Base-by-base conservation (phyloP, 2,113 vertebrate species). In the Alligator sinensis region DNA sequence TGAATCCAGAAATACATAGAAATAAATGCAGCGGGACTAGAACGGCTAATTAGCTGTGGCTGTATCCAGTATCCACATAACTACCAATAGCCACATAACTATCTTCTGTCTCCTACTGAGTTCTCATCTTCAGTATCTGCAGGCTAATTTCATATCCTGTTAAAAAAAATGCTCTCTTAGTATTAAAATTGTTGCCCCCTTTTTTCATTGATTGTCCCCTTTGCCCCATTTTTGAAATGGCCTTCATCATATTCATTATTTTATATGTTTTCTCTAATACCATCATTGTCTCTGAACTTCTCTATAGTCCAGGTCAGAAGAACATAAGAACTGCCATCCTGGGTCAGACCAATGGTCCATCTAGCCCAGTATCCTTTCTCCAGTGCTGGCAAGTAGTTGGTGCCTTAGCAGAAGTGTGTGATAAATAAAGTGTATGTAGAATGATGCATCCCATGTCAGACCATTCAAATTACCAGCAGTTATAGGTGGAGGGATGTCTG, bases 131-230 rank as follows among this genome's bases (percentile, higher is more conserved):
- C 14, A 14, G 84, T 57, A 9, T 55, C 78, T 24, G 0, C 12
- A 18, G 81, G 59, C 47, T n/a, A 84, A 70, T 47, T 3, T 70
- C 38, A 61, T 10, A 3, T 0, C 0, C 1, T 27, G 34, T 11
- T 76, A 2, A 61, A 17, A 64, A 78, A 60, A 72, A n/a, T 24
- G 22, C 82, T 2, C 4, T 62, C 30, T 60, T 22, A 60, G 24
- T 68, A 3, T 88, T 77, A 84, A 38, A 84, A 59, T 90, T 84
- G 38, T 77, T 88, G 30, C 59, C 88, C 86, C 75, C 7, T 6
- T 27, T 9, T 82, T 91, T 80, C 9, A 17, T 75, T 60, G 5
- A 68, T 91, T 18, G 9, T 34, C 9, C 77, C 34, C 5, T 25
- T 9, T 22, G 5, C n/a, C 55, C 28, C 9, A 5, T 15, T 60